These are phyloP conservation scores for Poeciliopsis turrubarensis DNA, from an alignment of 2,113 vertebrate species.

Conservation along the genomic window DNA sequence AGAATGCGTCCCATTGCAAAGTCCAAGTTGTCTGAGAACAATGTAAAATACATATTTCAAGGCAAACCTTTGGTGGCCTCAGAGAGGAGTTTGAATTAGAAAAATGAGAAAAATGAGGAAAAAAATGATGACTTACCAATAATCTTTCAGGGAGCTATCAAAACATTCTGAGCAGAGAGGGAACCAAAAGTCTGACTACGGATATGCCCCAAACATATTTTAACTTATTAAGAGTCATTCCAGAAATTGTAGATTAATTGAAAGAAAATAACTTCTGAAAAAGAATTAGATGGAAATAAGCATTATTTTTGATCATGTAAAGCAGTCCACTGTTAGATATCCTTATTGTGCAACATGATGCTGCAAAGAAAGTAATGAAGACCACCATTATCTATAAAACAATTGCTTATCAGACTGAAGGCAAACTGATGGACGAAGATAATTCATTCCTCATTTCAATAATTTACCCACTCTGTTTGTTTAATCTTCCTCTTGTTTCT, in stretches of 20 bases:
- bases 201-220: neutral
- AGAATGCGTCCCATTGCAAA: conserved; percentile 14
- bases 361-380: too few relatives aligned
- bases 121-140: neutral
- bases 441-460: too few relatives aligned
- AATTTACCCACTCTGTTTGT: too few relatives aligned
- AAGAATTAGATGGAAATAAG: too few relatives aligned
- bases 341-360: too few relatives aligned
- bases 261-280: too few relatives aligned
- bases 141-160: neutral
- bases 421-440: too few relatives aligned
- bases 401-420: too few relatives aligned
- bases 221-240: neutral
- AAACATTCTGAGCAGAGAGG: neutral
- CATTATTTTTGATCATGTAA: too few relatives aligned
- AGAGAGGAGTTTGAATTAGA: conserved; percentile 19
- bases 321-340: too few relatives aligned
- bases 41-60: conserved; percentile 33
- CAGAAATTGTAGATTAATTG: neutral
- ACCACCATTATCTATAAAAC: too few relatives aligned
- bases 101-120: neutral
- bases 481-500: too few relatives aligned
- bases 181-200: neutral
- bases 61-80: conserved; percentile 28
- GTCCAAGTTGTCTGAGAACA: conserved; percentile 25